phyloP scores from a whole-genome alignment of 2,888 invertebrate species.

The Ochropacha duplaris region DNA sequence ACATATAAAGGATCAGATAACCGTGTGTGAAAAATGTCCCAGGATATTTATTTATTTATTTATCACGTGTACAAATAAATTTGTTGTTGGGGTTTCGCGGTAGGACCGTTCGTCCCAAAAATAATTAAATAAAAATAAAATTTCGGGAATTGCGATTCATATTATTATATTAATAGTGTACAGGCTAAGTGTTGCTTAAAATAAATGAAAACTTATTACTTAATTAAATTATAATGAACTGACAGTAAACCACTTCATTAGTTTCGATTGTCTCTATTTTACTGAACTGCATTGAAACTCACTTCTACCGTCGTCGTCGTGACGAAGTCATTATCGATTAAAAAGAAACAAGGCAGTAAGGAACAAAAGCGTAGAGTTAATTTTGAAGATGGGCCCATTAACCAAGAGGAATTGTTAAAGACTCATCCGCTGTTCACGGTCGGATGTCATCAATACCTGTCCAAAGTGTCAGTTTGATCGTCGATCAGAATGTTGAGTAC shows the following conservation, averaged over 20 bases:
- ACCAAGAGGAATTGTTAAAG: background rate
- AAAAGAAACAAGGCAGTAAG: background rate
- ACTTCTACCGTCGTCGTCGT: background rate
- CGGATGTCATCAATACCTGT: slow-evolving; percentile 1
- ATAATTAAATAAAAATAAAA: no score
- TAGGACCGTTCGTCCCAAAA: no score
- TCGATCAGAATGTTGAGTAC: background rate
- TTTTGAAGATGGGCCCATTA: slow-evolving; percentile 1
- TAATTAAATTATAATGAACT: background rate
- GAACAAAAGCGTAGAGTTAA: background rate
- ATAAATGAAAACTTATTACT: no score
- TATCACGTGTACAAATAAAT: no score
- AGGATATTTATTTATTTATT: no score
- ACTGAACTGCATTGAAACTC: background rate
- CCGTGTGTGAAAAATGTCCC: no score
- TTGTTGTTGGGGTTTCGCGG: no score
- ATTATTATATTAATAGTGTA: no score
- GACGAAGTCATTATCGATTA: background rate
- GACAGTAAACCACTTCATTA: background rate
- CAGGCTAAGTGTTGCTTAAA: no score
- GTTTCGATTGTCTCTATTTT: background rate
- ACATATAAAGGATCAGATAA: no score
- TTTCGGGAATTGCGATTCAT: no score
- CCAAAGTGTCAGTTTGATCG: background rate
- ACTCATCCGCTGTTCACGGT: background rate